Base-by-base conservation (phyloP, 2,797 vertebrate genomes). In the Pampus argenteus region DNA sequence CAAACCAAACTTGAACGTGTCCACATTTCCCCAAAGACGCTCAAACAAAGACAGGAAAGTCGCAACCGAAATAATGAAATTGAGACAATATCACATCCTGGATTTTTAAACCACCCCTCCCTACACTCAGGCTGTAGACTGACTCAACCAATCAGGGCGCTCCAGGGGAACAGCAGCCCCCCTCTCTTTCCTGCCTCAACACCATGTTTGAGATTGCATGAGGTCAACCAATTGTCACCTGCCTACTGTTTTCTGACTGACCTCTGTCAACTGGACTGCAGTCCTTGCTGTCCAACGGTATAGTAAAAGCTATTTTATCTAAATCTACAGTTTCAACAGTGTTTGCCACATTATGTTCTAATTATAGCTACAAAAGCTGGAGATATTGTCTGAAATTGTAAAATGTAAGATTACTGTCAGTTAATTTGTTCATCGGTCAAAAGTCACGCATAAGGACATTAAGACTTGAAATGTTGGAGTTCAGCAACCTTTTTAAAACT, bases 41-140 rank as follows among this genome's bases (percentile, higher is more conserved):
- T 57, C 38, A 67, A 66, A 89, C 86, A 90, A 91, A 86, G 52
- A 85, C 75, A 85, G 89, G 84, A 87, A 87, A 82, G 74, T 77
- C 26, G 0, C 44, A 66, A 54, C 56, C 52, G 60, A 79, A 84
- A 80, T 58, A 86, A 25, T 75, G 70, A 74, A 77, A 81, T 8
- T 13, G 36, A 76, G 69, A 84, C 76, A 72, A 79, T 57, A 56
- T 76, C 54, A 74, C 54, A 74, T 80, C 73, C 83, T 82, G 70
- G 34, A 22, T 66, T 40, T 40, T 64, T 48, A 22, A 38, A 22
- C 11, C 34, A 18, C 61, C 60, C 9, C 66, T 66, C 76, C 66
- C 63, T 50, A 0, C 1, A 2, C 40, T 56, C 38, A 7, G 58
- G 29, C 56, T 56, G 34, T 50, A 44, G 31, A 22, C 54, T 61